Evolutionary conservation across 1,140 invertebrate species (phyloP).

Genomic region (Calosoma granatense): DNA sequence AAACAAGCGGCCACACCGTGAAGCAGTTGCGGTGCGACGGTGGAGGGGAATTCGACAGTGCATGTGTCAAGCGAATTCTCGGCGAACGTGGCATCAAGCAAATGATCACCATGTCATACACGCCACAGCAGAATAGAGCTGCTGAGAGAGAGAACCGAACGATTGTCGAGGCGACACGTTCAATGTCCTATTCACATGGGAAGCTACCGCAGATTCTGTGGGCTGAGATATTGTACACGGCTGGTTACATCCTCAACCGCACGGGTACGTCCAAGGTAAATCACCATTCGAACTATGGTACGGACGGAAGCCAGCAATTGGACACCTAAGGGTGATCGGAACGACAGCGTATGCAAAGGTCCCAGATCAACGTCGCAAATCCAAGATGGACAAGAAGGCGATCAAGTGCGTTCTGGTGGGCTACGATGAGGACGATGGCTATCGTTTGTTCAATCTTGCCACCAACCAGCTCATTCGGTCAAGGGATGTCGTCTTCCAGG

Average conservation of each 20-base stretch:
- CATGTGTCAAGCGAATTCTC: not conserved
- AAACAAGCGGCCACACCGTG: not conserved
- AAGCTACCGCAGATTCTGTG: not conserved
- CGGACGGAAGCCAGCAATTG: conserved; percentile 6
- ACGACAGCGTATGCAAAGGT: conserved; percentile 20
- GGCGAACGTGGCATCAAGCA: not conserved
- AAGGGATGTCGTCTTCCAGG: not conserved
- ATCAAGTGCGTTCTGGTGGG: conserved; percentile 22
- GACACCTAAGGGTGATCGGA: conserved; percentile 16
- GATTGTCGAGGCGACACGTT: conserved; percentile 20
- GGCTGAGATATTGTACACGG: not conserved
- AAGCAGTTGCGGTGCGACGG: not conserved
- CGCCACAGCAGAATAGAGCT: conserved; percentile 34
- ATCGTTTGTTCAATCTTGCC: not conserved
- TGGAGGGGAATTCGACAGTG: not conserved
- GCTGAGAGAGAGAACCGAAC: conserved; percentile 33
- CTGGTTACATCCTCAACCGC: conserved; percentile 20
- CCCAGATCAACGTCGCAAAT: conserved; percentile 20
- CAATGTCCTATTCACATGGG: not conserved
- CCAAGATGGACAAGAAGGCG: conserved; percentile 24
- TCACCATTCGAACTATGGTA: conserved; percentile 25
- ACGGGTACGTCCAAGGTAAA: conserved; percentile 19
- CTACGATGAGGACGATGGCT: conserved; percentile 15
- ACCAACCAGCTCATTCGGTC: conserved; percentile 10
- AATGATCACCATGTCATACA: conserved; percentile 19